Base-by-base conservation (phyloP, 2,888 invertebrate genomes). In the Phortica magna region DNA sequence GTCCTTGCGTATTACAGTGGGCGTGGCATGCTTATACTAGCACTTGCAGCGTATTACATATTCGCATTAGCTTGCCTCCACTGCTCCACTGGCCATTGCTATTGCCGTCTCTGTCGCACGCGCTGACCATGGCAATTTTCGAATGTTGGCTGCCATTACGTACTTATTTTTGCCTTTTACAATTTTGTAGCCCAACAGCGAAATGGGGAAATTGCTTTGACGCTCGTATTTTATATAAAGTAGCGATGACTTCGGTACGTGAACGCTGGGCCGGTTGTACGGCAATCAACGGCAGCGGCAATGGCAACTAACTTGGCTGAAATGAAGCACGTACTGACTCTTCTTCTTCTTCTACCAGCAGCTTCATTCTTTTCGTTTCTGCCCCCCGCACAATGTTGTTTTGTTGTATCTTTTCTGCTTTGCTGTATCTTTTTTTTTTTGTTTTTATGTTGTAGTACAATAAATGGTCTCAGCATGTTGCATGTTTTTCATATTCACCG, bases 381-480 rank as follows among this genome's bases (percentile, higher is more conserved):
- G 7, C 19, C 22, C 10, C 19, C 10, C 10, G 19, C 61, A 22
- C 9, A 22, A 61, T 61, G 4, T 22, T 39, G 22, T 70, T 70
- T 70, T 71, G 1, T 71, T 71, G 39, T 67, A 64, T 53, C 31
- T 22, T 71, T 31, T 41, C 53, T 12, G n/a, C 39, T 41, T 65
- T 19, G n/a, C 7, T 53, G 7, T 39, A 12, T 65, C 12, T 14
- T 41, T 65, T 12, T 14, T 65, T 61, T 22, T 12, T 22, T 61
- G 61, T 17, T 22, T 1, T 61, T 61, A 10, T 39, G 39, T 65
- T 14, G 65, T 65, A 65, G 31, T 55, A 71, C 19, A 71, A 55
- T 53, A 55, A 71, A 71, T 71, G 70, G 55, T 53, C 70, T 53
- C 70, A 71, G 70, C 70, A 71, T 71, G 70, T 71, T 71, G 70